Conservation (phyloP, 2,113 vertebrate species). For the Pseudonaja textilis region DNA sequence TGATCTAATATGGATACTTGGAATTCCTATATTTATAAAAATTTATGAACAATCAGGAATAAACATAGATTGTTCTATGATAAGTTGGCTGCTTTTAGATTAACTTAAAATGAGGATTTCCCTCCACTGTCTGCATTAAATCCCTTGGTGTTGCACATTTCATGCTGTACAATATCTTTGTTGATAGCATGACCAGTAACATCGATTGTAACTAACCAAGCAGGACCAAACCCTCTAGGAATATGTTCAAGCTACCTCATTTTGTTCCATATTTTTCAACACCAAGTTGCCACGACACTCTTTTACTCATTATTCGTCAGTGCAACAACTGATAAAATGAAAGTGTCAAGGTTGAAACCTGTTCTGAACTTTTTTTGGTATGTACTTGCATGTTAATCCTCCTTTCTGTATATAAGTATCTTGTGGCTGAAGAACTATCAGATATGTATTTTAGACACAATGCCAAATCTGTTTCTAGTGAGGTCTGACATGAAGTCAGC, state of each 20-base stretch:
- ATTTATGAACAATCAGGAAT: not conserved
- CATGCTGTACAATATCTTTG: not conserved
- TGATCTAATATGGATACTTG: not conserved
- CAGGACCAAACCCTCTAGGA: not conserved
- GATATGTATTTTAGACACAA: not conserved
- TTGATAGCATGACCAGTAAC: not conserved
- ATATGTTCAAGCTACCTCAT: not conserved
- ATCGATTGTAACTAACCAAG: not conserved
- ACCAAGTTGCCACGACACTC: not conserved
- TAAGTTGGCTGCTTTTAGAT: not conserved
- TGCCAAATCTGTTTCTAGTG: not conserved
- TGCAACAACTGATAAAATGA: not conserved
- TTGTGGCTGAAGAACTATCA: not conserved
- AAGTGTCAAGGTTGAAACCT: not conserved
- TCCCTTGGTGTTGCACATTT: not conserved
- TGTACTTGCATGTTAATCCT: not conserved
- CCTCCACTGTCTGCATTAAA: not conserved
- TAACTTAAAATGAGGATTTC: not conserved
- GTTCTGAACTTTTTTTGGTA: not conserved
- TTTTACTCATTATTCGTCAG: not conserved
- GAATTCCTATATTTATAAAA: not conserved
- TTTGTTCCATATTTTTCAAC: not conserved
- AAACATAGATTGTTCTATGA: not conserved
- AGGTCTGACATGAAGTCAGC: slow-evolving; percentile 13
- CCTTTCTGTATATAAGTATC: not conserved